Base-by-base conservation (phyloP, 23 tunicate species). In the Styela clava region DNA sequence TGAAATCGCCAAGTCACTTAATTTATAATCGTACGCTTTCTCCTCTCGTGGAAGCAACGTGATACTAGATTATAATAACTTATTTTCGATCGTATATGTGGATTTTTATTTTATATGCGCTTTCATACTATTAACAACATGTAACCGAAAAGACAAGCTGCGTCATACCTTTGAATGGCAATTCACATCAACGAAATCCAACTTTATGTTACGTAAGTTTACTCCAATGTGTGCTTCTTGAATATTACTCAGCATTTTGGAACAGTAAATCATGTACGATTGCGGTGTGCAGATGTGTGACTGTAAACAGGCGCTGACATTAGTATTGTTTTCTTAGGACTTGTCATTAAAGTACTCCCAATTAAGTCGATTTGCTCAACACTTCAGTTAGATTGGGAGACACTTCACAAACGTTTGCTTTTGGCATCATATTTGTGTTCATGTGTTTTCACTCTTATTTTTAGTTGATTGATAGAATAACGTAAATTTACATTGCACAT, bases 351-450 rank as follows among this genome's bases (percentile, higher is more conserved):
- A 71, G 77, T 71, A 35, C 35, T 71, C 3, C 77, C 77, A 21
- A 71, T 71, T 71, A 31, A 71, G 24, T 28, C 35, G 77, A 71
- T 71, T 71, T 71, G 77, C 35, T 71, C 37, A 71, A 35, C 77
- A 71, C 77, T 71, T 34, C 34, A 71, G 37, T 7, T 44, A 44
- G 56, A 21, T 22, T 71, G 34, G 35, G 77, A 34, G 35, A 71
- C 77, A 71, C 77, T 71, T 30, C 35, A 71, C 16, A 18, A 5
- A 7, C 77, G 77, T 71, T 71, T 71, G 77, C 34, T 71, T 71
- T 71, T 71, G 27, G 34, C 77, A 28, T 71, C 35, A 29, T 71
- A 71, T 71, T 71, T 71, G 77, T 71, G 77, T 71, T 71, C 77
- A 35, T 71, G 12, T 71, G 77, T 71, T 71, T 44, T 12, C 35